Conservation (phyloP, 1,140 invertebrate genomes). For the Leptinotarsa defecta region DNA sequence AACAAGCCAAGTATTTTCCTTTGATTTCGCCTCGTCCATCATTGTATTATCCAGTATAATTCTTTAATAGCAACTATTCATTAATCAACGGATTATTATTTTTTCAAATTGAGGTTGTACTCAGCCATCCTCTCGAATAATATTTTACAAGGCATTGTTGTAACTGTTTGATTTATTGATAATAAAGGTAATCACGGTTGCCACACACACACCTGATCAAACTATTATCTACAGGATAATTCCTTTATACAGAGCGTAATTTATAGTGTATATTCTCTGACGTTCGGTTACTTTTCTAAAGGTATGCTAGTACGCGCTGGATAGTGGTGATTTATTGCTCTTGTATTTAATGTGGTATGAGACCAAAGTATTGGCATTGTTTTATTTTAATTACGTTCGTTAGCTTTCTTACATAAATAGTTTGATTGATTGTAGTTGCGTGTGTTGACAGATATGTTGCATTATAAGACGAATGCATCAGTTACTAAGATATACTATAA, state of each 20-base stretch:
- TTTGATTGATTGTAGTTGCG: constrained; percentile 5
- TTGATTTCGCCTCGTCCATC: not conserved
- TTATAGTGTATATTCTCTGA: constrained; percentile 20
- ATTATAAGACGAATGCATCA: not conserved
- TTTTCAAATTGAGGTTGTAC: constrained; percentile 22
- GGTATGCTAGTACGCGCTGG: not conserved
- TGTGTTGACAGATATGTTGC: constrained; percentile 2
- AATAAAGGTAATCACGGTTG: constrained; percentile 17
- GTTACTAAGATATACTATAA: too few relatives aligned
- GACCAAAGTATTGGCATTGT: constrained; percentile 20
- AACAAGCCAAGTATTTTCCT: too few relatives aligned
- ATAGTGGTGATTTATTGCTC: constrained; percentile 4
- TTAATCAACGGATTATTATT: constrained; percentile 25
- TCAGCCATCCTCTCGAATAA: constrained; percentile 7
- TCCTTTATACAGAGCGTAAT: constrained; percentile 18
- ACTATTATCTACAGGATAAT: constrained; percentile 23
- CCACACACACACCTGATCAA: constrained; percentile 25
- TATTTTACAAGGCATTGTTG: constrained; percentile 20
- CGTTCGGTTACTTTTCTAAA: constrained; percentile 9
- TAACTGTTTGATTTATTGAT: constrained; percentile 21
- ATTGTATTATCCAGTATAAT: not conserved
- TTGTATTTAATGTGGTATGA: not conserved
- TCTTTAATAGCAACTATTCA: not conserved
- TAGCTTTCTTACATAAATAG: constrained; percentile 7
- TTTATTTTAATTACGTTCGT: constrained; percentile 7